These are phyloP conservation scores for Unio delphinus DNA, from an alignment of 2,888 invertebrate species.

Conservation along the genomic window DNA sequence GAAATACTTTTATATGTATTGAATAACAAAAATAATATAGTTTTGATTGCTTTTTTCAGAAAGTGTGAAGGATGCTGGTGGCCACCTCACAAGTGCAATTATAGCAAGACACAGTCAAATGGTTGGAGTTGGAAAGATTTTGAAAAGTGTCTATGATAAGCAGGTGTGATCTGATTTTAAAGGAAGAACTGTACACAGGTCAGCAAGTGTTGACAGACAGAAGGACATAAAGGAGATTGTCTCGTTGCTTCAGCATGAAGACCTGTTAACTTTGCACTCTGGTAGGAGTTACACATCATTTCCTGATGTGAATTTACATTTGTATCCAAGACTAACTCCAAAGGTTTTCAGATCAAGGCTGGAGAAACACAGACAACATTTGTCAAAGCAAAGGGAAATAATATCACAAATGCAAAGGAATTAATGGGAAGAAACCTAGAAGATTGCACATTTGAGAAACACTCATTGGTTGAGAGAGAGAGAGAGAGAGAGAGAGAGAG, in stretches of 20 bases:
- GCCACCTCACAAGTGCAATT: slow-evolving; percentile 23
- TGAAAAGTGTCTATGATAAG: slow-evolving; percentile 13
- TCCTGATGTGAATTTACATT: slow-evolving; percentile 1
- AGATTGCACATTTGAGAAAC: too few relatives aligned
- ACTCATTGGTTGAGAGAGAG: too few relatives aligned
- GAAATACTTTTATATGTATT: too few relatives aligned
- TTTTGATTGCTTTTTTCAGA: slow-evolving; percentile 14
- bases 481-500: too few relatives aligned
- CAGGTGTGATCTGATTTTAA: slow-evolving; percentile 7
- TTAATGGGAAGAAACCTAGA: not conserved
- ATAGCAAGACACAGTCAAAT: slow-evolving; percentile 31
- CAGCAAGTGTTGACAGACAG: not conserved
- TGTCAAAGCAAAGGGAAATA: slow-evolving; percentile 1
- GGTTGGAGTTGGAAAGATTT: slow-evolving; percentile 17
- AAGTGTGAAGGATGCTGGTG: slow-evolving; percentile 22
- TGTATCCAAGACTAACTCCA: slow-evolving; percentile 5
- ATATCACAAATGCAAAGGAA: slow-evolving; percentile 3
- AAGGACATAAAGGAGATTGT: slow-evolving; percentile 16
- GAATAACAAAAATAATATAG: too few relatives aligned
- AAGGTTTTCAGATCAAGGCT: slow-evolving; percentile 6
- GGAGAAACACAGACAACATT: slow-evolving; percentile 1
- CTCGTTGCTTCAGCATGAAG: slow-evolving; percentile 8
- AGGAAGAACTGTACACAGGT: slow-evolving; percentile 1
- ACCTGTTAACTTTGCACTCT: slow-evolving; percentile 8
- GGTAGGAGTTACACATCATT: slow-evolving; percentile 9